Percentiles rank a stretch among this genome's conserved stretches.
These are phyloP conservation scores for Sanderia malayensis DNA, from an alignment of 30 jellyfish, hydroid and myxozoan genomes.

Conservation along the genomic window DNA sequence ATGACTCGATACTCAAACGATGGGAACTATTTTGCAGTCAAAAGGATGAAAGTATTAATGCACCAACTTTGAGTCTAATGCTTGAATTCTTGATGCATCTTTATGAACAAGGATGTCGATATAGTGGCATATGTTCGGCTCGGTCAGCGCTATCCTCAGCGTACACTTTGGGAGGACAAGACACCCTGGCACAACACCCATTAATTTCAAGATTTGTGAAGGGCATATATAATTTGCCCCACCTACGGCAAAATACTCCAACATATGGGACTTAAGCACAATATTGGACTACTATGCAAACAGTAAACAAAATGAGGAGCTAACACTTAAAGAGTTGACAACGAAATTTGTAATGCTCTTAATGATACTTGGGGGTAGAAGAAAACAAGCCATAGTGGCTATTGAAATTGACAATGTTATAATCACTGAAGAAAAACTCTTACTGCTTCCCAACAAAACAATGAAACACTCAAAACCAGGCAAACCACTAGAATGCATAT, in stretches of 20 bases:
- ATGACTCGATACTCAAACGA: conserved; percentile 22
- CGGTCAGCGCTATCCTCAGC: conserved; percentile 17
- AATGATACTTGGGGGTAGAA: background rate
- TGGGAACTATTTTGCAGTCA: conserved; percentile 16
- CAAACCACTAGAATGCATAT: no score
- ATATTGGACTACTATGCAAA: background rate
- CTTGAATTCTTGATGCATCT: background rate
- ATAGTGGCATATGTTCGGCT: conserved; percentile 18
- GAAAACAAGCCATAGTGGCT: background rate
- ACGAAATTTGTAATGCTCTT: background rate
- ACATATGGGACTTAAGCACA: conserved; percentile 10
- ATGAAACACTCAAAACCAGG: background rate
- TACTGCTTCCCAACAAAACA: background rate
- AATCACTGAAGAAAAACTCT: background rate
- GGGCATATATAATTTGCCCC: conserved; percentile 8
- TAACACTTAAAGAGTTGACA: background rate
- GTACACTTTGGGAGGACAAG: background rate
- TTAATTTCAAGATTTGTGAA: conserved; percentile 5
- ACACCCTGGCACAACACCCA: conserved; percentile 1
- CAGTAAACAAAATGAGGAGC: background rate
- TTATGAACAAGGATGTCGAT: conserved; percentile 22
- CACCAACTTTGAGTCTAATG: background rate
- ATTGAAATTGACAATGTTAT: background rate
- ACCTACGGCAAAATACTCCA: conserved; percentile 4
- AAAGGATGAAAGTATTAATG: conserved; percentile 5